A percentile compares a stretch with the other conserved stretches of the same genome.
Evolutionary conservation across 2,888 invertebrate species (phyloP).

Genomic region (Anthophora plumipes): DNA sequence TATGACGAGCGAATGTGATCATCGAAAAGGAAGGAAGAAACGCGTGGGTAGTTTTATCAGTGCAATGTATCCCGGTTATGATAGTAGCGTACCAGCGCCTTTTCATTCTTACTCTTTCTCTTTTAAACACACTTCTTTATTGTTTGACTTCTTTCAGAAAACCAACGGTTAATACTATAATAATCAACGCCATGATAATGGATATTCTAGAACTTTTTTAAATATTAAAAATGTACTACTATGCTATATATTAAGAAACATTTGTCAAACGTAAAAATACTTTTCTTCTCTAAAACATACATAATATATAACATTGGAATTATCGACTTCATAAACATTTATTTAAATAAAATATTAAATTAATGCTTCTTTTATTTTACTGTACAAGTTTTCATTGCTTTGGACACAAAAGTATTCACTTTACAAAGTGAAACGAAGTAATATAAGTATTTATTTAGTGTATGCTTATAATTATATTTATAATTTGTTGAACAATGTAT

Average conservation of each 20-base stretch:
- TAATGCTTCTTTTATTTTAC: no score
- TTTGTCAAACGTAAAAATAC: background rate
- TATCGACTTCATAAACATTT: background rate
- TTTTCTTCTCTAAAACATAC: slow-evolving; percentile 1
- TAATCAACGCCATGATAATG: background rate
- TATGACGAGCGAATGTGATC: slow-evolving; percentile 56
- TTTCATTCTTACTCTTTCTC: slow-evolving; percentile 64
- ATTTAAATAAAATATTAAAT: no score
- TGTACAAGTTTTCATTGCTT: no score
- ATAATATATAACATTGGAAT: no score
- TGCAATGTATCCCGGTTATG: slow-evolving; percentile 73
- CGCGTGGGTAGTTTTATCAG: slow-evolving; percentile 76
- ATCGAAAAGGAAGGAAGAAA: slow-evolving; percentile 76
- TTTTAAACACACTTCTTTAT: slow-evolving; percentile 4
- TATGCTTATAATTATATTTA: background rate
- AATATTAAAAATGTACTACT: no score
- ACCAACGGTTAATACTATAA: background rate
- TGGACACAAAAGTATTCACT: background rate
- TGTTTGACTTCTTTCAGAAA: slow-evolving; percentile 1
- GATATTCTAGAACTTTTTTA: no score
- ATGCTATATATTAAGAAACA: background rate
- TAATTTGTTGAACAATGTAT: no score
- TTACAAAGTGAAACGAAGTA: background rate
- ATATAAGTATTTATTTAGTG: background rate
- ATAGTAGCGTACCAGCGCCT: slow-evolving; percentile 73